Evolutionary conservation across 2,113 vertebrate genomes (phyloP), one percentile per base, ranked within the genome.

Genomic region (Nettapus auritus): DNA sequence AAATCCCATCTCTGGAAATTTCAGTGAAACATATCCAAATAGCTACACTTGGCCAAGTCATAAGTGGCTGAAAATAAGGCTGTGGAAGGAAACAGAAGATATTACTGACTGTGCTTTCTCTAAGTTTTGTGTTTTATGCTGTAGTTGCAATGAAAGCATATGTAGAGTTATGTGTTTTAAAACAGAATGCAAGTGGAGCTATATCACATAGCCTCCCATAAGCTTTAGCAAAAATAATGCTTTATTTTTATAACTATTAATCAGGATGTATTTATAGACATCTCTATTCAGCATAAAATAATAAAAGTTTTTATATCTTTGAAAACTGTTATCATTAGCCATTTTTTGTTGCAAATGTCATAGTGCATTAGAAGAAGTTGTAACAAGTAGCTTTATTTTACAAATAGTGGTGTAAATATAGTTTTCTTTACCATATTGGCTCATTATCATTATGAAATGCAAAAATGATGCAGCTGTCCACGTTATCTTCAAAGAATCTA

Each of bases 171-270:
- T 7, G 9, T 60, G 50, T n/a, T 86, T 80, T 90, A 59, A 91
- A 88, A 79, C 9, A 77, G 50, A 82, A 34, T 12, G 22, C 6
- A 57, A 77, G 7, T n/a, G 17, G 26, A 88, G 20, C 8, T 66
- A n/a, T 34, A 60, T 69, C 21, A 71, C 38, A 38, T 18, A 85
- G 9, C 23, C 19, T 64, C 23, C 23, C 5, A 3, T 67, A 67
- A 71, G 4, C 33, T 64, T 87, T 74, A 86, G 60, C 25, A 81
- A 81, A 88, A 80, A 31, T 13, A 69, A 82, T 31, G 5, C 1
- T 77, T 94, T 66, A 16, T 91, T 90, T 93, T 91, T 57, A 36
- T 74, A 83, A 34, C 36, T 88, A 16, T 86, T 93, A 77, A 74
- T 91, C 13, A 48, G n/a, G 13, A 64, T 17, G 1, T 34, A 79